Conservation (phyloP, 2,113 vertebrate species). For the Egretta garzetta region DNA sequence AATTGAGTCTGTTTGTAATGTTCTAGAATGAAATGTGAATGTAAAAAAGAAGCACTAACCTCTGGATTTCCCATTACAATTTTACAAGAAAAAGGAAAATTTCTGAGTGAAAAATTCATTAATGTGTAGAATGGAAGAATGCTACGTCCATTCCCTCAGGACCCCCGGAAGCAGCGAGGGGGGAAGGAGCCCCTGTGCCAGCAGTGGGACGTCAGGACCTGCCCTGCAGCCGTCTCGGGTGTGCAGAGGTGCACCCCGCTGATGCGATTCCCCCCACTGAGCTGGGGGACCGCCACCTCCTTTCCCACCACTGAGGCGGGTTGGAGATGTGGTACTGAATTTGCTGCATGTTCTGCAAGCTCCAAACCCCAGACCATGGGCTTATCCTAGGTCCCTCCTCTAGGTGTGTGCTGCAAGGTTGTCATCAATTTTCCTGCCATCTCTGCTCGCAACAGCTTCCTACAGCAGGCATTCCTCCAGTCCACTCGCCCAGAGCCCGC, state of each 20-base stretch:
- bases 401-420: not conserved
- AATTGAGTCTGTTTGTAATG: not conserved
- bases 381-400: not conserved
- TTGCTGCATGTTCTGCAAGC: not conserved
- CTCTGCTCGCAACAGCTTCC: not conserved
- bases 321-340: not conserved
- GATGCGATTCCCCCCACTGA: accelerated
- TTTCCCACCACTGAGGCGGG: not conserved
- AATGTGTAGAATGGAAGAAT: not conserved
- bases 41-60: not conserved
- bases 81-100: not conserved
- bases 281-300: not conserved
- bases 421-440: not conserved
- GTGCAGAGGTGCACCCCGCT: too few relatives aligned
- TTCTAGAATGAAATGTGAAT: not conserved
- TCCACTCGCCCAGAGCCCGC: not conserved
- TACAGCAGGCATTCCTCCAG: not conserved
- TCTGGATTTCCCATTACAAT: not conserved
- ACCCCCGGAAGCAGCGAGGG: accelerated
- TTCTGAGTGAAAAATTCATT: not conserved
- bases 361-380: not conserved
- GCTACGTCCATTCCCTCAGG: accelerated
- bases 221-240: not conserved
- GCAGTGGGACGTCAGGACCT: not conserved
- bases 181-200: not conserved